Base-by-base conservation (phyloP, 1,140 invertebrate genomes). In the Caenorhabditis briggsae region DNA sequence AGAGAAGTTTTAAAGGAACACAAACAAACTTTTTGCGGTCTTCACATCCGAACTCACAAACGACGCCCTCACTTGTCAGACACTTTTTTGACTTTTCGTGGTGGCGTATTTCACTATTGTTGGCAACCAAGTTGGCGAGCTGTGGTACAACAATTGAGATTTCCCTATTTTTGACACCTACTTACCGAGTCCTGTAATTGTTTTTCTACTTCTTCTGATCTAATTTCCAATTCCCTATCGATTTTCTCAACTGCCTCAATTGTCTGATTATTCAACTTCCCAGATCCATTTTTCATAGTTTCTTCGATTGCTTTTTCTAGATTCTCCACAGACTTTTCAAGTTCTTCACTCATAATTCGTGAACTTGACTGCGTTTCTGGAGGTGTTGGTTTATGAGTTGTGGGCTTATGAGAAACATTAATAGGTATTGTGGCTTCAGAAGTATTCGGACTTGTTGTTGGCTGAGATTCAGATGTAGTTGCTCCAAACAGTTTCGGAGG, bases 21-120 rank as follows among this genome's bases (percentile, higher is more conserved):
- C 33, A 41, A 12, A 33, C 85, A 64, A 20, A 86, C 85, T 56
- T 86, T 25, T 70, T 86, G 5, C 64, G 20, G n/a, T 50, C 41
- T 41, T 78, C 50, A 64, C 85, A 86, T 23, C 85, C 85, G 48
- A 59, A 55, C 59, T 82, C 85, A 56, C 85, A 86, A 20, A 86
- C 61, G 43, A 83, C 85, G 7, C 85, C 85, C 8, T 59, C 55
- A 82, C 55, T 58, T 20, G 55, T 25, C 43, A 86, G 12, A 43
- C 85, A 86, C 59, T 86, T 86, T 14, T 61, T 64, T 6, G 43
- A 43, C 18, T 82, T 83, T 23, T 83, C 82, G n/a, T 83, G 55
- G 41, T 59, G 82, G 2, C 82, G 25, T 43, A 59, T 33, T 33
- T 83, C 82, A 50, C 55, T 61, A 16, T 53, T 59, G 18, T 58